Evolutionary conservation across 2,797 vertebrate genomes (phyloP), one percentile per base, ranked within the genome.

Genomic region (Atherinosoma microstoma): DNA sequence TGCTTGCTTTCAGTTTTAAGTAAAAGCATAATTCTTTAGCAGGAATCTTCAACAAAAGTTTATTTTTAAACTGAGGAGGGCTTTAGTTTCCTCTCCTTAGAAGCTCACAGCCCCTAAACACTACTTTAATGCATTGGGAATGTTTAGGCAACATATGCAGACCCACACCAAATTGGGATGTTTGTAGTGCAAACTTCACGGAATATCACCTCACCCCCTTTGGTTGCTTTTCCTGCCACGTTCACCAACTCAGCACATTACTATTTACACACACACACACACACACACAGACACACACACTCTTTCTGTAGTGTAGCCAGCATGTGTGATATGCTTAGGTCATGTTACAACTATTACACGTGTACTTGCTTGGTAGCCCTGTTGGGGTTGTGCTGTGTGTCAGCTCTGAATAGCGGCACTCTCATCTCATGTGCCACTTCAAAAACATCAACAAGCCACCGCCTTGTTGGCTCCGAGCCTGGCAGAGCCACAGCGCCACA

Each of bases 361-460:
- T 77, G 69, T 69, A 64, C 3, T 73, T 38, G 42, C 47, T 58
- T 20, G 76, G 63, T 76, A 81, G 64, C 64, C 70, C 45, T 22
- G 67, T 1, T 34, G 60, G 47, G 11, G 18, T 73, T 53, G 16
- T 22, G 16, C 38, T 60, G 53, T 78, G 79, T 34, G 49, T 80
- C 57, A 42, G 36, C n/a, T 64, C 58, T 75, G 78, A 84, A 29
- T 69, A 67, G 68, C 38, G 10, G 58, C 53, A 65, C 76, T 27
- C 24, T 27, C 24, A 27, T 83, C 80, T 87, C 71, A 47, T 81
- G 79, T 84, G 75, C 76, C 78, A 77, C 84, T 89, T 90, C 62
- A 84, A 67, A 83, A 76, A 59, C 77, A 85, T 61, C 62, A 70
- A 76, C 51, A 64, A 72, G 75, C 80, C 67, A 2, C 71, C 47